Conservation (phyloP, 2,797 vertebrate genomes). For the Sus cebifrons region DNA sequence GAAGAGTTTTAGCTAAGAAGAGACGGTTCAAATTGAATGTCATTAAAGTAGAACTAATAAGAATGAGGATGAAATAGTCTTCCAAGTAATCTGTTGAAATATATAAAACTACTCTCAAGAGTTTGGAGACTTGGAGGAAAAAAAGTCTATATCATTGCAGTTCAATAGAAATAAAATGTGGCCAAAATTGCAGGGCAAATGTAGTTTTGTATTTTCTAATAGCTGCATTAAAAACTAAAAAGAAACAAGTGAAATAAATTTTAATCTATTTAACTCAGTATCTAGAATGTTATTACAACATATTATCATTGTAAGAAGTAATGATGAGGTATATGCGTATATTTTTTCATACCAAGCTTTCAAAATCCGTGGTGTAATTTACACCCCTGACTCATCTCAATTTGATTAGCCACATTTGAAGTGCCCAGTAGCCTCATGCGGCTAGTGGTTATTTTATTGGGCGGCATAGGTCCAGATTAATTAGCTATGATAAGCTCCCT, state of each 20-base stretch:
- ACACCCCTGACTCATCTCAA: neutral
- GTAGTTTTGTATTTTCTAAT: constrained; percentile 1
- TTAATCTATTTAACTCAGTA: constrained; percentile 28
- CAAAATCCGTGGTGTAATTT: neutral
- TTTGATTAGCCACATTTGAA: neutral
- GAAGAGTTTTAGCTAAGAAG: constrained; percentile 49
- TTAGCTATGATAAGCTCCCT: neutral
- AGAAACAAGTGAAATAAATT: neutral
- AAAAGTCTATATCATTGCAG: neutral
- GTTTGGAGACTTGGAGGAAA: neutral
- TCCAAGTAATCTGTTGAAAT: neutral
- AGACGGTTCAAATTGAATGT: neutral
- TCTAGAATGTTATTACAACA: constrained; percentile 8
- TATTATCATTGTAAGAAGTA: neutral
- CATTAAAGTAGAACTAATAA: neutral
- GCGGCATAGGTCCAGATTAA: neutral
- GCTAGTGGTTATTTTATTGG: neutral
- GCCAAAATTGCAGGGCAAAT: neutral
- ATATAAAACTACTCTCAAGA: neutral
- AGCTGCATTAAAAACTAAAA: neutral
- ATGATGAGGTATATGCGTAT: neutral
- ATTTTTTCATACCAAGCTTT: neutral
- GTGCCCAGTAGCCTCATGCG: neutral
- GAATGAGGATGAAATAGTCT: constrained; percentile 10
- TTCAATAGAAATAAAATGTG: neutral